Base-by-base conservation (phyloP, 1,140 invertebrate species). In the Bombus terrestris region DNA sequence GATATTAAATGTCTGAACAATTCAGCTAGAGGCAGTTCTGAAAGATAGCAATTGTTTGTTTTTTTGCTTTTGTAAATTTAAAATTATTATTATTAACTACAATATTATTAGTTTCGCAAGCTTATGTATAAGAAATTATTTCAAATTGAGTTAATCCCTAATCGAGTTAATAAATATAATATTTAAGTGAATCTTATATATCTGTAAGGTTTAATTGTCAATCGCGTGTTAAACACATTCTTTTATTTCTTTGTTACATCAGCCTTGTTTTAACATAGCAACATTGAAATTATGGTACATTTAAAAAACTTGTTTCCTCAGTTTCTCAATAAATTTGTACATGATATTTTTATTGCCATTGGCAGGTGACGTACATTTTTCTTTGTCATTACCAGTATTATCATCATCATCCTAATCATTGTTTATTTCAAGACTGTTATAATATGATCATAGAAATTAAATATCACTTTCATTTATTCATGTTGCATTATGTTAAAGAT, bases 321-420 rank as follows among this genome's bases (percentile, higher is more conserved):
- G 28, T 22, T 74, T 76, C 4, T 32, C 37, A 74, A 73, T 86
- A 83, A 75, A 86, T 86, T 86, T 86, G 85, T 86, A 86, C 81
- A 62, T 79, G 37, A 71, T 84, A 86, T 47, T 84, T 86, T 86
- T 86, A 86, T 86, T 86, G 85, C 85, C 85, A 78, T 68, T 25
- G 75, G 81, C 85, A 74, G 57, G 75, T 84, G 62, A 79, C 62
- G 62, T 62, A 86, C 32, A 39, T 59, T 8, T 57, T 78, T 43
- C 18, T 81, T 64, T 75, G 37, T 82, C n/a, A 57, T 47, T 47
- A n/a, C 66, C 43, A 79, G 13, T 75, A 43, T 72, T 43, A 53
- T 73, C 15, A 25, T 32, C 25, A 39, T 80, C 47, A 59, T 73
- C 32, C 13, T 73, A 62, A 76, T 83, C 66, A 62, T 75, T 64